Percentiles rank a stretch among this genome's conserved stretches.
Conservation (phyloP, 2,113 vertebrate genomes). For the Menidia beryllina region DNA sequence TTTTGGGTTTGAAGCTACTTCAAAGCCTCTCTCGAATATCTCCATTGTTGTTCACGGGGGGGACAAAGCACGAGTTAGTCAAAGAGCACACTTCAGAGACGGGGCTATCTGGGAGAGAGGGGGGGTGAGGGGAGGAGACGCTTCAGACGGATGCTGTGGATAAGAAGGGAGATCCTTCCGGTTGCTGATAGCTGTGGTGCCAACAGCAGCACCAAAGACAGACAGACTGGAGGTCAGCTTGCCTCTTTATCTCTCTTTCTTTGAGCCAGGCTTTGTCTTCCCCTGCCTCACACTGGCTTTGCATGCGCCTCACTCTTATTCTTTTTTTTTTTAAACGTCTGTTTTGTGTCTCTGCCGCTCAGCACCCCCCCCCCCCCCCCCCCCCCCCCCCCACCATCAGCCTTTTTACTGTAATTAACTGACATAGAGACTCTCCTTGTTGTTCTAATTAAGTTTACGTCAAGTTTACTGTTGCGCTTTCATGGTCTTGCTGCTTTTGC, state of each 20-base stretch:
- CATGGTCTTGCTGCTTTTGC: neutral
- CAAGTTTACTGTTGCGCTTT: neutral
- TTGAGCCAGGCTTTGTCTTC: constrained; percentile 28
- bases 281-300: constrained; percentile 17
- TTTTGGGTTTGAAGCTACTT: constrained; percentile 52
- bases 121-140: constrained; percentile 52
- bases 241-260: constrained; percentile 53
- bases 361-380: constrained; percentile 15
- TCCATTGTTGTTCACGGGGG: constrained; percentile 53
- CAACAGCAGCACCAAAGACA: constrained; percentile 71
- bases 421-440: constrained; percentile 13
- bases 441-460: constrained; percentile 14
- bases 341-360: constrained; percentile 1
- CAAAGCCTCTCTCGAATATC: constrained; percentile 31
- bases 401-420: constrained; percentile 26
- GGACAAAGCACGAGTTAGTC: constrained; percentile 65
- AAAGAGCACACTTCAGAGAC: constrained; percentile 70
- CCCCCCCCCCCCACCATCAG: constrained; percentile 15
- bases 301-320: no score
- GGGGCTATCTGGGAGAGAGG: constrained; percentile 45
- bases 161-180: constrained; percentile 75
- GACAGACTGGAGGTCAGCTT: constrained; percentile 55
- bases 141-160: constrained; percentile 63
- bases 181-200: constrained; percentile 76
- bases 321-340: neutral